Base-by-base conservation (phyloP, 2,888 invertebrate genomes). In the Zygothrica quintamaculata region DNA sequence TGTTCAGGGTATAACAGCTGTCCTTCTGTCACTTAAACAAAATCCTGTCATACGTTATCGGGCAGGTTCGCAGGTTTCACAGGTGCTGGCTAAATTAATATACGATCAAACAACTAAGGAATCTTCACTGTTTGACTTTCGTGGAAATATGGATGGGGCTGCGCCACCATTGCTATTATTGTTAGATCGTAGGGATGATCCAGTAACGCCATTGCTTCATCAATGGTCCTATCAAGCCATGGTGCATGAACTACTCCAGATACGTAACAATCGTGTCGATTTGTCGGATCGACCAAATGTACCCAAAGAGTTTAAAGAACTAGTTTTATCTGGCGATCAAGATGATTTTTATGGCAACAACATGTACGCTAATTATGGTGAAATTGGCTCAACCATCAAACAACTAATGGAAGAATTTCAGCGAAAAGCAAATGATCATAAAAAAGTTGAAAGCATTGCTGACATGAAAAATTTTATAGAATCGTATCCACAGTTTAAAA, bases 161-260 rank as follows among this genome's bases (percentile, higher is more conserved):
- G 94, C 95, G 0, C 93, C 94, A 33, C 96, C 98, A 0, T 92
- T 98, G 68, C 91, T 99, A 57, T 91, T 99, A 26, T 95, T 99
- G 66, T 89, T 99, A 31, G 99, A 99, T 90, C 93, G 99, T 73
- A 93, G 97, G 77, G 97, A 97, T 89, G 99, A 99, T 92, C 96
- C 98, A 0, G 95, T 99, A 5, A 99, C 99, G 0, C 99, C 99
- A 0, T 91, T 99, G 53, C 92, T 99, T 25, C 98, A 97, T 91
- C 97, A 96, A 93, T 99, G 99, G 99, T 99, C 99, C 0, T 99
- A 99, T 92, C 99, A 99, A 91, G 99, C 99, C 1, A 99, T 99
- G 99, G 98, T 99, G 7, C 99, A 99, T 91, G 99, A 99, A 91
- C 91, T 99, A 50, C 91, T 99, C 36, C 95, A 95, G 0, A 98